Evolutionary conservation across 2,113 vertebrate species (phyloP), one percentile per base, ranked within the genome.

Genomic region (Rynchops niger): DNA sequence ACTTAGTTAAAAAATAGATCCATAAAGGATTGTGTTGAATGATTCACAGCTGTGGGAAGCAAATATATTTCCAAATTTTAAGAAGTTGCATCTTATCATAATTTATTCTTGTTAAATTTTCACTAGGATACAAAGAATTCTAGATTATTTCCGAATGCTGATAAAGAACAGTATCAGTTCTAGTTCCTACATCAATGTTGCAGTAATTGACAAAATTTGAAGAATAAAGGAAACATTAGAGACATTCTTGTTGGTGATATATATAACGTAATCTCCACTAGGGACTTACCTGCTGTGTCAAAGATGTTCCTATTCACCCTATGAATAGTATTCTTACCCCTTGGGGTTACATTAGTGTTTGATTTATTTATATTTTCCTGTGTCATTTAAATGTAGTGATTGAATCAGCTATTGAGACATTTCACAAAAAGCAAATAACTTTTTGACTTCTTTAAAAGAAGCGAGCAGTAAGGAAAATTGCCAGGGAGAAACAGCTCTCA

Each of bases 361-460:
- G 21, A 94, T 96, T 94, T 85, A 94, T 92, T 93, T 93, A 45
- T 52, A 84, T 90, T 94, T 69, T 87, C 38, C 59, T 72, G 38
- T 76, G 45, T 62, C 21, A 91, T 92, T 91, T 97, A 88, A 93
- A 88, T 67, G 6, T 45, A 66, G 36, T 63, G 32, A 80, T 76
- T 92, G 55, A 93, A 88, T 86, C 45, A 89, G 29, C 9, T 81
- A 42, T 40, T 91, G 84, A 97, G 73, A 90, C 29, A 62, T 42
- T 93, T 81, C 56, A 88, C 22, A 45, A 90, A 74, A 63, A 49
- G 13, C 4, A 93, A 93, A 79, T 67, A 73, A 27, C 17, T 82
- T 73, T 59, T 73, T 93, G 32, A 56, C 15, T 96, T 95, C 23
- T 77, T 84, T 78, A 36, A 89, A 72, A 74, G 36, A 95, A 95